Percentiles rank a stretch among this genome's conserved stretches.
Conservation (phyloP, 2,888 invertebrate genomes). For the Notocelia uddmanniana region DNA sequence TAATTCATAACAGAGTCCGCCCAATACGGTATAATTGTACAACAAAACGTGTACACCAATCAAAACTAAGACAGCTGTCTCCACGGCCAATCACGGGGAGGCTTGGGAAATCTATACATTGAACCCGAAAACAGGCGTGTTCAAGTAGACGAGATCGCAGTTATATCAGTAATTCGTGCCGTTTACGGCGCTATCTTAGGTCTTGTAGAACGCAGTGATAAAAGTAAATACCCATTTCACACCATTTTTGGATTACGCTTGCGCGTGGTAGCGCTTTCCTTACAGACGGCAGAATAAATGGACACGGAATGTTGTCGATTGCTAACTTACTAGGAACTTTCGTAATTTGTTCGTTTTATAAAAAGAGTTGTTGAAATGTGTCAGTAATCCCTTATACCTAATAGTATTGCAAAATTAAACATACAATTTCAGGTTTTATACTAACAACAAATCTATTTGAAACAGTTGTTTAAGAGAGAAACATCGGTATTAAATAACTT, state of each 20-base stretch:
- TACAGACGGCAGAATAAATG: not conserved
- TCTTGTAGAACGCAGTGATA: constrained; percentile 19
- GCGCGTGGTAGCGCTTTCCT: constrained; percentile 7
- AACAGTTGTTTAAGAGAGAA: not conserved
- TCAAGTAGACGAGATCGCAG: constrained; percentile 29
- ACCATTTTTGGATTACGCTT: constrained; percentile 1
- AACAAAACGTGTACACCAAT: constrained; percentile 53
- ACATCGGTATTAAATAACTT: not conserved
- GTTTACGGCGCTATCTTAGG: constrained; percentile 27
- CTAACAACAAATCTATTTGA: not conserved
- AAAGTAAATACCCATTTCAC: constrained; percentile 5
- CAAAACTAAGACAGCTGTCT: constrained; percentile 52
- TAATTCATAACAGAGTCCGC: constrained; percentile 38
- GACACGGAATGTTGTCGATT: not conserved
- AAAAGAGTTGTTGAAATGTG: not conserved
- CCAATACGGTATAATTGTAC: constrained; percentile 31
- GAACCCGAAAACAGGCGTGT: constrained; percentile 44
- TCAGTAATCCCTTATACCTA: not conserved
- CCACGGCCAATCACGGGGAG: constrained; percentile 51
- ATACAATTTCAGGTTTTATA: not conserved
- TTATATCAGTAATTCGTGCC: constrained; percentile 22
- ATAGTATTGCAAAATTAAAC: not conserved
- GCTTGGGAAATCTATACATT: constrained; percentile 46
- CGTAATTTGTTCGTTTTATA: not conserved
- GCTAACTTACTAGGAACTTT: not conserved